Percentiles rank a stretch among this genome's conserved stretches.
phyloP scores from a whole-genome alignment of 2,888 invertebrate species.

The Dromius quadrimaculatus region DNA sequence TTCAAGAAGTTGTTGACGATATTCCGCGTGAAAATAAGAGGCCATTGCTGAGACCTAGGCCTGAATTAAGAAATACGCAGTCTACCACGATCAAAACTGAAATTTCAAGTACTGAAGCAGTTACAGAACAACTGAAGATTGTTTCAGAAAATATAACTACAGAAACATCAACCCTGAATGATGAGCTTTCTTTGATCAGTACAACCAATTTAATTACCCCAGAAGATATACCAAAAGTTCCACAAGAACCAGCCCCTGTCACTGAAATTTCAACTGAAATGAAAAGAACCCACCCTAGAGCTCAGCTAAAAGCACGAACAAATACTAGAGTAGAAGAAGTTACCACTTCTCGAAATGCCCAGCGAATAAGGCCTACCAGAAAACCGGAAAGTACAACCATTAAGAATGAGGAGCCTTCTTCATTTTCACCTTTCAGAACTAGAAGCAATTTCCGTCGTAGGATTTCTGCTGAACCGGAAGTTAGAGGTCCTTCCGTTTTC shows the following conservation, averaged over 20 bases:
- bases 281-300: constrained; percentile 18
- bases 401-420: constrained; percentile 51
- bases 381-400: constrained; percentile 53
- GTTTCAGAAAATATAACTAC: constrained; percentile 23
- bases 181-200: constrained; percentile 31
- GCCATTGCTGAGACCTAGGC: constrained; percentile 59
- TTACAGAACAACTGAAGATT: constrained; percentile 38
- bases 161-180: background rate
- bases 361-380: constrained; percentile 54
- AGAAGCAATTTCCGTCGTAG: constrained; percentile 54
- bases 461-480: constrained; percentile 46
- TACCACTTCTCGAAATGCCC: constrained; percentile 43
- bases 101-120: constrained; percentile 7
- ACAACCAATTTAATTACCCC: constrained; percentile 34
- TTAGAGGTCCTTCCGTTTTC: constrained; percentile 13
- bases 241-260: constrained; percentile 46
- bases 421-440: constrained; percentile 39
- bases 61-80: constrained; percentile 60
- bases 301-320: constrained; percentile 41
- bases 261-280: constrained; percentile 48
- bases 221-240: constrained; percentile 25
- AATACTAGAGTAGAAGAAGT: constrained; percentile 49
- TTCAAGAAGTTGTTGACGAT: constrained; percentile 64
- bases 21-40: constrained; percentile 60
- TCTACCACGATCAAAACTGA: constrained; percentile 9